Conservation (phyloP, 2,888 invertebrate genomes). For the Nymphalis polychloros region DNA sequence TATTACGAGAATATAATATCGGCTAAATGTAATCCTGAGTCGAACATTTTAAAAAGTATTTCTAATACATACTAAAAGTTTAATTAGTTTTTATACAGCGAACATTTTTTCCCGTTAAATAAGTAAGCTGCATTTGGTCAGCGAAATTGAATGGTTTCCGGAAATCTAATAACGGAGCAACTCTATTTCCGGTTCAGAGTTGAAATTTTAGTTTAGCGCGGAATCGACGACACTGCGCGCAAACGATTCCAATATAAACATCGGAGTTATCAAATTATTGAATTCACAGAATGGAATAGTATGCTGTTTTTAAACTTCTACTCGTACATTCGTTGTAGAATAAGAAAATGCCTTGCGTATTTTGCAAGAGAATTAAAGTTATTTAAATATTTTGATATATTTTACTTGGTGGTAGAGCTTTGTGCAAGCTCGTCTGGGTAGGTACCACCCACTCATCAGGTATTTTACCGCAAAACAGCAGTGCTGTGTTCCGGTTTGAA, state of each 20-base stretch:
- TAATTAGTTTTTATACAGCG: neutral
- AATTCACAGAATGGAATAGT: neutral
- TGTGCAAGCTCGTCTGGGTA: no score
- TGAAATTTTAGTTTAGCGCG: neutral
- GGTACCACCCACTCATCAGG: no score
- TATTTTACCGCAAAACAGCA: no score
- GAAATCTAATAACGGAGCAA: constrained; percentile 3
- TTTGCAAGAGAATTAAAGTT: no score
- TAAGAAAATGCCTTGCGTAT: no score
- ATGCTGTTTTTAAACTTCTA: neutral
- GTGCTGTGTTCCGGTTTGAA: no score
- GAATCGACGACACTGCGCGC: neutral
- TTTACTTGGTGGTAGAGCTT: no score
- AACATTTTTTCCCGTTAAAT: neutral
- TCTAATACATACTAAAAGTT: neutral
- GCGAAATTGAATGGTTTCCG: constrained; percentile 2
- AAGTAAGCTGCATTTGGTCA: constrained; percentile 2
- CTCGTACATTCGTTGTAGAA: no score
- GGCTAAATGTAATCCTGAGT: no score
- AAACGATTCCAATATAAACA: neutral
- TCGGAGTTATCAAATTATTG: neutral
- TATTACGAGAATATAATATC: no score
- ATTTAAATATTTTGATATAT: no score
- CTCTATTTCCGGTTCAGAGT: constrained; percentile 1
- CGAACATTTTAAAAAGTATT: no score